phyloP scores from a whole-genome alignment of 2,113 vertebrate species.

The Mellivora capensis region DNA sequence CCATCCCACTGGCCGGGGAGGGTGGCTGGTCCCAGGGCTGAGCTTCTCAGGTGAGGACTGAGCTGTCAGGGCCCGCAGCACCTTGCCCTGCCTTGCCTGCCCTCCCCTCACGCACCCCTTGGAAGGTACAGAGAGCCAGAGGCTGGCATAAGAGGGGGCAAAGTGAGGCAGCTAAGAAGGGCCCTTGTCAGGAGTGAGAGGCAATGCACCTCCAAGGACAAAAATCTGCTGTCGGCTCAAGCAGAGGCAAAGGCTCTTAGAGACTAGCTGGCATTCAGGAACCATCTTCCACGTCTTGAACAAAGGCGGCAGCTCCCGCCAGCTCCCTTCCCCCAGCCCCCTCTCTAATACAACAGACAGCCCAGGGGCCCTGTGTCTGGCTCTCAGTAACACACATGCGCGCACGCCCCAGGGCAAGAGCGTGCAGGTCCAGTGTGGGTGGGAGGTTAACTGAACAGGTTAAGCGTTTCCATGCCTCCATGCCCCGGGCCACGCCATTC shows the following conservation, averaged over 20 bases:
- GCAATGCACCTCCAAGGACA: background rate
- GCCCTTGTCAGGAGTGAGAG: background rate
- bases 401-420: background rate
- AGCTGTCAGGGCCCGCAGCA: background rate
- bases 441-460: background rate
- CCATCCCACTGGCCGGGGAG: background rate
- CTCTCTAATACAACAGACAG: background rate
- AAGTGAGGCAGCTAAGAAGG: background rate
- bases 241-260: background rate
- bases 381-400: background rate
- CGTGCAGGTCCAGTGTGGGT: background rate
- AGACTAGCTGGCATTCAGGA: background rate
- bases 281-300: background rate
- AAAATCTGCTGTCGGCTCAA: background rate
- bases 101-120: background rate
- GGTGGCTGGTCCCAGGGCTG: background rate
- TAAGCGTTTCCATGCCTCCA: background rate
- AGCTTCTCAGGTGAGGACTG: background rate
- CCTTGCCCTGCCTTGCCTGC: background rate
- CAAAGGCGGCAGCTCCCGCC: background rate
- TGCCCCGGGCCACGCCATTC: background rate
- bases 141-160: background rate
- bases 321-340: background rate
- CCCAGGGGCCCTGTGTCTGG: fast-evolving
- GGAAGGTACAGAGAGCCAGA: background rate